Percentiles rank a stretch among this genome's conserved stretches.
Conservation (phyloP, 2,797 vertebrate genomes). For the Gadopsis bispinosus region DNA sequence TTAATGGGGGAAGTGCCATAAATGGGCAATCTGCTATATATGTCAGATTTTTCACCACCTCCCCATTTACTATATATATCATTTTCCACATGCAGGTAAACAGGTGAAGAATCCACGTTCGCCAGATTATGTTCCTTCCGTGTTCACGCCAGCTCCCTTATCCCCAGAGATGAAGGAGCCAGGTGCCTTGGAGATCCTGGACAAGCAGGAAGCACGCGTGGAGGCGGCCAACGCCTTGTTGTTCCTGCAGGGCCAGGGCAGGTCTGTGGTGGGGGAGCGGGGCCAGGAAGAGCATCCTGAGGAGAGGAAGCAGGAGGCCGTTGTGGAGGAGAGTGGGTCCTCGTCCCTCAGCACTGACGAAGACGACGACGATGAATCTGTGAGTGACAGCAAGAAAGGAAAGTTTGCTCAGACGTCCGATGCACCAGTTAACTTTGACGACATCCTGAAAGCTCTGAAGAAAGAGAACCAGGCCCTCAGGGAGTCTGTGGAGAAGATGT, state of each 20-base stretch:
- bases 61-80: not conserved
- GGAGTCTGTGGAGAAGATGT: conserved; percentile 84
- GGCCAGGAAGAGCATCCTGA: conserved; percentile 49
- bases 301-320: conserved; percentile 49
- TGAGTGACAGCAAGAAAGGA: conserved; percentile 70
- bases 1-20: not conserved
- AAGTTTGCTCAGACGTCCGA: conserved; percentile 53
- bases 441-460: conserved; percentile 75
- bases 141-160: conserved; percentile 75
- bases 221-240: conserved; percentile 86
- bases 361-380: conserved; percentile 57
- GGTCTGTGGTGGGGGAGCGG: conserved; percentile 45
- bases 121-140: conserved; percentile 84
- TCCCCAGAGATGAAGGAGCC: conserved; percentile 80
- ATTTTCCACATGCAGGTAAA: conserved; percentile 75
- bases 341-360: conserved; percentile 78
- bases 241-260: conserved; percentile 84
- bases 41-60: not conserved
- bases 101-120: conserved; percentile 87
- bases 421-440: conserved; percentile 67
- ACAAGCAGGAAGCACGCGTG: conserved; percentile 86
- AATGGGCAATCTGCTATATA: not conserved
- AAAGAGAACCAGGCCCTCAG: conserved; percentile 83
- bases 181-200: conserved; percentile 68
- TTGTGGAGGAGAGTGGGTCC: conserved; percentile 62